Percentiles rank a stretch among this genome's conserved stretches.
phyloP scores from a whole-genome alignment of 2,888 invertebrate genomes.

The Helleia helle region DNA sequence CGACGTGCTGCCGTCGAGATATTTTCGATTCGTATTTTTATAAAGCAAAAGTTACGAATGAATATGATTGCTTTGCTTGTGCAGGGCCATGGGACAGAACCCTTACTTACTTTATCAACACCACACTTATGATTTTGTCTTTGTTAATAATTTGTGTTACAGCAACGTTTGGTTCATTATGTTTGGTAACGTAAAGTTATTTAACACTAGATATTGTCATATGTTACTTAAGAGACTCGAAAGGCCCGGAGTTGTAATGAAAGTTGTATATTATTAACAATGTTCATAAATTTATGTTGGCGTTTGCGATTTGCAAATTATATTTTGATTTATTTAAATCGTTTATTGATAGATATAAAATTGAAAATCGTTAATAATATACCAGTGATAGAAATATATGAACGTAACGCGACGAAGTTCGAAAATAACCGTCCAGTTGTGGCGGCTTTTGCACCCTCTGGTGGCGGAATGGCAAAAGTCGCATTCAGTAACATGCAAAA shows the following conservation, averaged over 20 bases:
- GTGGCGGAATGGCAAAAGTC: conserved; percentile 50
- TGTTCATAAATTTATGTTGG: conserved; percentile 16
- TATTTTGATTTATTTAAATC: neutral
- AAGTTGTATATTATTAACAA: conserved; percentile 33
- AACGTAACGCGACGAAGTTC: conserved; percentile 57
- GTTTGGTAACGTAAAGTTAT: neutral
- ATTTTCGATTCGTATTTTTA: conserved; percentile 74
- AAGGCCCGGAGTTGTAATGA: conserved; percentile 52
- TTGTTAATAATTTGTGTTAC: conserved; percentile 26
- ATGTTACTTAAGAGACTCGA: conserved; percentile 29
- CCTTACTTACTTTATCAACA: conserved; percentile 23
- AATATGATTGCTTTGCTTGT: conserved; percentile 67
- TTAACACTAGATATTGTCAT: conserved; percentile 4
- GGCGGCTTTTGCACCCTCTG: conserved; percentile 66
- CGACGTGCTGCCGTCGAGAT: conserved; percentile 65
- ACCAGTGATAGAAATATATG: conserved; percentile 24
- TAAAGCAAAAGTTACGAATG: conserved; percentile 72
- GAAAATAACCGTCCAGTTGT: conserved; percentile 69
- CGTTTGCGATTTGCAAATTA: neutral
- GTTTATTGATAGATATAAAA: conserved; percentile 4
- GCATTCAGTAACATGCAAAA: conserved; percentile 41
- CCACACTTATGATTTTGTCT: conserved; percentile 24
- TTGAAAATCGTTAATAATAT: conserved; percentile 26
- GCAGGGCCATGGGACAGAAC: conserved; percentile 56
- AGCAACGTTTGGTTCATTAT: neutral